These are phyloP conservation scores for Phyllopteryx taeniolatus DNA, from an alignment of 2,113 vertebrate species.

Conservation along the genomic window DNA sequence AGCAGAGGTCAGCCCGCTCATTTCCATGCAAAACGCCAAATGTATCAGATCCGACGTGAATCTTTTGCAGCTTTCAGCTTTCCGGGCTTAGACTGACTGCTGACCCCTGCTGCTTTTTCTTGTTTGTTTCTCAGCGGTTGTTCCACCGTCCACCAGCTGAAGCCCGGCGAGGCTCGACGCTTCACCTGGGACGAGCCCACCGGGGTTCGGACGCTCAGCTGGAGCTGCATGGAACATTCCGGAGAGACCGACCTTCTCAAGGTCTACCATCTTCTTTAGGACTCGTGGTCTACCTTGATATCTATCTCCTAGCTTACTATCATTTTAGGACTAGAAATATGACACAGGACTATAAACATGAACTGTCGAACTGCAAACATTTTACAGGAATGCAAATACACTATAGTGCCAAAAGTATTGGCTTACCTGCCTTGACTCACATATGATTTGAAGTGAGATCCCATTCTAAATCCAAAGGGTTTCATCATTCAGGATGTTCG, in stretches of 20 bases:
- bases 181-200: constrained; percentile 92
- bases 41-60: too few relatives aligned
- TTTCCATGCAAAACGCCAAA: too few relatives aligned
- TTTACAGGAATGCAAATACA: too few relatives aligned
- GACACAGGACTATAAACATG: not conserved
- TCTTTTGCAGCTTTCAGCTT: too few relatives aligned
- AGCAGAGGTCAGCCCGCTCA: constrained; percentile 59
- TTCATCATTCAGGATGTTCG: too few relatives aligned
- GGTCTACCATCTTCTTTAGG: constrained; percentile 63
- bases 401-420: too few relatives aligned
- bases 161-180: constrained; percentile 77
- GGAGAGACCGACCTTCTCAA: constrained; percentile 87
- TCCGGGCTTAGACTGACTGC: too few relatives aligned
- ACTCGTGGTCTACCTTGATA: too few relatives aligned
- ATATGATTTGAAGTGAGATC: not conserved
- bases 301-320: not conserved
- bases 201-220: constrained; percentile 76
- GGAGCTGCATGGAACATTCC: constrained; percentile 75
- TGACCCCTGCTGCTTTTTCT: not conserved
- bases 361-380: too few relatives aligned
- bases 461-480: too few relatives aligned
- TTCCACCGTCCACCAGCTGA: constrained; percentile 64
- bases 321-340: not conserved
- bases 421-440: not conserved
- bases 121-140: constrained; percentile 67